A percentile compares a stretch with the other conserved stretches of the same genome.
phyloP scores from a whole-genome alignment of 2,797 vertebrate genomes.

The Lutra lutra region DNA sequence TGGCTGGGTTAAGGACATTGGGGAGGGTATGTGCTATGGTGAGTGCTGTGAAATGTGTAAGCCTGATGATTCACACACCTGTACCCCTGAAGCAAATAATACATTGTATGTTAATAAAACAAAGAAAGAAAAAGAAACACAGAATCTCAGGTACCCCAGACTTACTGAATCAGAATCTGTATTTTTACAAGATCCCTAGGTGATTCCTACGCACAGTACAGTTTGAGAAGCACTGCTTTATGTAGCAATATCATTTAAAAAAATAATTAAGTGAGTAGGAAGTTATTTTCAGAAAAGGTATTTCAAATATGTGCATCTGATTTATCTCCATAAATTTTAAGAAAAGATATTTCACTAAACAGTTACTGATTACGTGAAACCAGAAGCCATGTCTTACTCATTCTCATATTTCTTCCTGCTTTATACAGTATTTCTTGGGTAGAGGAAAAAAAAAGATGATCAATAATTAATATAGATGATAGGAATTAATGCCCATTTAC shows the following conservation, averaged over 20 bases:
- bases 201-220: not conserved
- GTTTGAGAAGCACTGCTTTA: not conserved
- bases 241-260: not conserved
- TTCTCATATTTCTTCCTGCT: not conserved
- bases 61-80: no score
- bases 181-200: not conserved
- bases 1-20: no score
- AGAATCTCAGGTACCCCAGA: not conserved
- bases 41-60: no score
- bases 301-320: not conserved
- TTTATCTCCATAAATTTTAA: slow-evolving; percentile 40
- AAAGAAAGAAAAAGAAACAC: not conserved
- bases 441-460: not conserved
- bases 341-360: not conserved
- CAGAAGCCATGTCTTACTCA: not conserved
- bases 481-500: not conserved
- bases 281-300: slow-evolving; percentile 28
- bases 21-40: no score
- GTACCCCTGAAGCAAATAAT: no score
- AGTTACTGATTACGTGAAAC: not conserved
- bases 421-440: not conserved
- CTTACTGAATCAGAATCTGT: not conserved
- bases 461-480: slow-evolving; percentile 29
- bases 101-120: no score
- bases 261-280: not conserved